These are phyloP conservation scores for Urocyon cinereoargenteus DNA, from an alignment of 2,797 vertebrate species.

Conservation along the genomic window DNA sequence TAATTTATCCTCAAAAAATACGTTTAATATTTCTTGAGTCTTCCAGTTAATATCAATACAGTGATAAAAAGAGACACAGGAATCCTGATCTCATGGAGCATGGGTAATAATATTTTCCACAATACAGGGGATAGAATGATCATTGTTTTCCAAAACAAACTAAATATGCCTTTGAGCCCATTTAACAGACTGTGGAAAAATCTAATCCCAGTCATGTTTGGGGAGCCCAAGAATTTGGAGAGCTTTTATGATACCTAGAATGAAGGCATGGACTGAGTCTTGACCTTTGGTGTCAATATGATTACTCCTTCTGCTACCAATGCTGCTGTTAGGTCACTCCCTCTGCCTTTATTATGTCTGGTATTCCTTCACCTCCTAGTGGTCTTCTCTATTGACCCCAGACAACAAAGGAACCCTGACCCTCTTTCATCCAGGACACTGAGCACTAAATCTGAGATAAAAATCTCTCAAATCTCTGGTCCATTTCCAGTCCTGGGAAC, in stretches of 20 bases:
- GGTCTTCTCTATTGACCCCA: background rate
- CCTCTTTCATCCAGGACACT: background rate
- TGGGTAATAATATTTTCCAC: background rate
- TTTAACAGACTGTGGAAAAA: background rate
- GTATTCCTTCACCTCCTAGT: background rate
- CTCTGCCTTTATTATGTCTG: background rate
- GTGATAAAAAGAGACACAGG: background rate
- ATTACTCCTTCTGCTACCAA: background rate
- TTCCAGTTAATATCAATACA: background rate
- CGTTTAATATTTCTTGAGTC: background rate
- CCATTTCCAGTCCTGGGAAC: background rate
- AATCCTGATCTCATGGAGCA: background rate
- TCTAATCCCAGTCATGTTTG: background rate
- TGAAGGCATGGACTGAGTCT: background rate
- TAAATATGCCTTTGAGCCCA: background rate
- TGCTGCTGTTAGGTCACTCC: background rate
- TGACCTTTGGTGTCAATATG: background rate
- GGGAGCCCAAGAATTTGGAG: background rate
- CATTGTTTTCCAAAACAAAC: background rate
- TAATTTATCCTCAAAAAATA: background rate
- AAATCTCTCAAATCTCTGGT: background rate
- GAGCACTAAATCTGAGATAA: background rate
- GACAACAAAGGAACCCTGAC: background rate
- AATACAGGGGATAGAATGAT: background rate
- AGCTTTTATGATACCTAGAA: background rate